Conservation (phyloP, 1,140 invertebrate species). For the Drosophila eugracilis region DNA sequence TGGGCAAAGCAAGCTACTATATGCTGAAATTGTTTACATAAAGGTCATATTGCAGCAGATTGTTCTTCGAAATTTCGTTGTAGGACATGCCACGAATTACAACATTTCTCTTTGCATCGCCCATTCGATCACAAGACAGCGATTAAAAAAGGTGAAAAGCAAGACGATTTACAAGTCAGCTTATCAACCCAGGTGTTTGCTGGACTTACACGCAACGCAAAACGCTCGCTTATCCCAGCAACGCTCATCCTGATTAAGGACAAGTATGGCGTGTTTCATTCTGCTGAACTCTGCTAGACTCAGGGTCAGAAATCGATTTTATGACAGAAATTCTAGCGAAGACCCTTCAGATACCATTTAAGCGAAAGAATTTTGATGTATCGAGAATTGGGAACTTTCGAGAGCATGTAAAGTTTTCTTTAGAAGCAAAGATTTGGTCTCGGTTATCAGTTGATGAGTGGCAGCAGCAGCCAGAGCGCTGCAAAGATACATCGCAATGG, state of each 20-base stretch:
- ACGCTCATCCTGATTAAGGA: no score
- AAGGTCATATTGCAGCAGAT: not conserved
- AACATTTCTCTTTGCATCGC: not conserved
- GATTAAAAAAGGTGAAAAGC: not conserved
- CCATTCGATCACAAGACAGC: not conserved
- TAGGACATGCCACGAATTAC: not conserved
- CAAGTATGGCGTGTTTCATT: no score
- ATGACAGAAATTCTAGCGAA: no score
- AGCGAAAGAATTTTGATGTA: no score
- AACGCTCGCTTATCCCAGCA: not conserved
- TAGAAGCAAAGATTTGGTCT: not conserved
- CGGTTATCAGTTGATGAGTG: not conserved
- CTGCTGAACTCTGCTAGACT: no score
- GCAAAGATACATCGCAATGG: no score
- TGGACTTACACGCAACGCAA: not conserved
- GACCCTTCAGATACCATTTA: no score
- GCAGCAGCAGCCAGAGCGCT: no score
- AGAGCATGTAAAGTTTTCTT: constrained; percentile 1
- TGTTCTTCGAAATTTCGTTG: no score
- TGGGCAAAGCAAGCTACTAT: not conserved
- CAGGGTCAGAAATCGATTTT: no score
- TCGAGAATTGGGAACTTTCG: no score
- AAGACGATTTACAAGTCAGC: no score
- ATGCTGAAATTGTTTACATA: constrained; percentile 1
- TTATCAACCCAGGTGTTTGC: constrained; percentile 5